These are phyloP conservation scores for Parazoanthus atlanticus DNA, from an alignment of 92 coral and sea anemone species.

Conservation along the genomic window DNA sequence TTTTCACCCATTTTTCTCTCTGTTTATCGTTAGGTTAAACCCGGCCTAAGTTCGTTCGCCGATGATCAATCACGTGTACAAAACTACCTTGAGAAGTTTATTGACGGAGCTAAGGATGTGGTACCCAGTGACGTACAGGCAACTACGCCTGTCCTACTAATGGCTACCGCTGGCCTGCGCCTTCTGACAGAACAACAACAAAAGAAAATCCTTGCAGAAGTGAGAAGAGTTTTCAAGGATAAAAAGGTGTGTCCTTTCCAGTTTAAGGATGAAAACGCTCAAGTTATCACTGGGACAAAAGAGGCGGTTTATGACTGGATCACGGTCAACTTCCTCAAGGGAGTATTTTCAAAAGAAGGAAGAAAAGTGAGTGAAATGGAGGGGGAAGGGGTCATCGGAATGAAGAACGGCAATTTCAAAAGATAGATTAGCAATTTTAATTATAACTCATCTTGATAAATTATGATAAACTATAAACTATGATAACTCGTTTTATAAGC, in stretches of 20 bases:
- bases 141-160: constrained; percentile 32
- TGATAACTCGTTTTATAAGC: no score
- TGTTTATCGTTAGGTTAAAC: background rate
- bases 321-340: constrained; percentile 49
- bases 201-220: constrained; percentile 15
- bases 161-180: constrained; percentile 60
- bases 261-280: constrained; percentile 38
- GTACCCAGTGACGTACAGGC: constrained; percentile 32
- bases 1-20: background rate
- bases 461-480: background rate
- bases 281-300: constrained; percentile 39
- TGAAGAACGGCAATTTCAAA: no score
- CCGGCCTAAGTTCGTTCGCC: background rate
- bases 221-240: constrained; percentile 32
- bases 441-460: background rate
- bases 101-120: constrained; percentile 7
- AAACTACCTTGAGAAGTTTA: background rate
- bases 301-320: constrained; percentile 59
- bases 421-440: no score
- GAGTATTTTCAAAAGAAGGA: constrained; percentile 4
- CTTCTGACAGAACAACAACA: constrained; percentile 23
- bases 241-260: constrained; percentile 49
- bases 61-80: background rate
- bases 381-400: no score
- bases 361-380: background rate